Conservation (phyloP, 1,140 invertebrate species). For the Drosophila insularis region DNA sequence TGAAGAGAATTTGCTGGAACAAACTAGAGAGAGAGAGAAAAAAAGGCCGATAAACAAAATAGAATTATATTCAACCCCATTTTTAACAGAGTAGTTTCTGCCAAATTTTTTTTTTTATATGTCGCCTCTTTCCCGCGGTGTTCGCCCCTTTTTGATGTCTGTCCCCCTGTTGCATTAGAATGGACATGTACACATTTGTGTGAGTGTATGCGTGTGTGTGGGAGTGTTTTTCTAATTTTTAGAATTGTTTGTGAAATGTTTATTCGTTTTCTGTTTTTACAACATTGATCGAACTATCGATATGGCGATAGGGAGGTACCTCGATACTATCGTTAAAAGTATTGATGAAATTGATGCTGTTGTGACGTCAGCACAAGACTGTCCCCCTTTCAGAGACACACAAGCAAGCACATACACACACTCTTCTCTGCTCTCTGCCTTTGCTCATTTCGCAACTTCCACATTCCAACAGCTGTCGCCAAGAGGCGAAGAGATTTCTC, state of each 20-base stretch:
- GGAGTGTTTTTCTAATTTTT: not conserved
- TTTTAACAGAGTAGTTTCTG: not conserved
- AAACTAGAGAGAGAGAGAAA: not conserved
- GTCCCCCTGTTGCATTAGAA: conserved; percentile 6
- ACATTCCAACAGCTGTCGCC: conserved; percentile 52
- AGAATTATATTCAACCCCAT: conserved; percentile 1
- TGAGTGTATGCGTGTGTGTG: not conserved
- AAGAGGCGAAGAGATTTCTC: conserved; percentile 16
- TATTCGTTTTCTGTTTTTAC: not conserved
- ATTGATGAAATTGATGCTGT: conserved; percentile 23
- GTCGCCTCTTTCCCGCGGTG: not conserved
- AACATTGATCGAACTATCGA: not conserved
- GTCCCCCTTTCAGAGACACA: conserved; percentile 1
- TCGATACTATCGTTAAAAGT: not conserved
- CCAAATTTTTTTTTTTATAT: not conserved
- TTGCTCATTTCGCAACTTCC: conserved; percentile 39
- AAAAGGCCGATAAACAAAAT: conserved; percentile 7
- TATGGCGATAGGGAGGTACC: not conserved
- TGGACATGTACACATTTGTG: not conserved
- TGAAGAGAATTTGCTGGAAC: conserved; percentile 7
- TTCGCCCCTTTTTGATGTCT: not conserved
- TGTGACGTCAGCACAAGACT: conserved; percentile 14
- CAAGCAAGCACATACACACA: conserved; percentile 44
- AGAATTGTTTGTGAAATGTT: not conserved
- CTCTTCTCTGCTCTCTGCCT: conserved; percentile 1